Evolutionary conservation across 2,888 invertebrate genomes (phyloP), one percentile per base, ranked within the genome.

Genomic region (Cephus spinipes): DNA sequence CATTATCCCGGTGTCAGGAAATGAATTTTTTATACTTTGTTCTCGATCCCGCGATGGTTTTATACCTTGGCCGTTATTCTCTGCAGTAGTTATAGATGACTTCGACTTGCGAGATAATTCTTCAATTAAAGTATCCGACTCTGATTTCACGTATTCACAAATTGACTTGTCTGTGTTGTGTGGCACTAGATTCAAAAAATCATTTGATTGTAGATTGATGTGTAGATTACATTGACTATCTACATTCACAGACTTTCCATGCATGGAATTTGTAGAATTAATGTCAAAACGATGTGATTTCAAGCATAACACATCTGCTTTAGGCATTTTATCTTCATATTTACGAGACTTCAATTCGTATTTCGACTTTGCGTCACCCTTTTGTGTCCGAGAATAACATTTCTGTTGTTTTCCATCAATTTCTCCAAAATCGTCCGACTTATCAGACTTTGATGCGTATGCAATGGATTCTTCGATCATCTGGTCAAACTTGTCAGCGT

Each of bases 251-350:
- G 84, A 81, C 78, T 83, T 83, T 35, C 82, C 84, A 23, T 86
- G 84, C 4, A 84, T 83, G 12, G 87, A 76, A 74, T 55, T 55
- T 9, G 85, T 83, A 3, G 88, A 81, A 68, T 89, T 87, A 11
- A 87, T 32, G 68, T 89, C 86, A 35, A 87, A 79, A 12, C 87
- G 85, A 73, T 85, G 84, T 1, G 86, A 82, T 36, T 86, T 89
- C 31, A 89, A 77, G 76, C 87, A 84, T n/a, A 84, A 78, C 32
- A 86, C 75, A 69, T 89, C 88, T 3, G 83, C 82, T 73, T 83
- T 86, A 0, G 91, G 91, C 91, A 91, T 91, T 80, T 89, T 91
- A 31, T 91, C 91, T 75, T 91, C 91, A 73, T 89, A 91, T 55
- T 91, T 91, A n/a, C 88, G 85, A 9, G 90, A 81, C 30, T 86